Conservation (phyloP, 1,140 invertebrate genomes). For the Aphelenchoides fujianensis region DNA sequence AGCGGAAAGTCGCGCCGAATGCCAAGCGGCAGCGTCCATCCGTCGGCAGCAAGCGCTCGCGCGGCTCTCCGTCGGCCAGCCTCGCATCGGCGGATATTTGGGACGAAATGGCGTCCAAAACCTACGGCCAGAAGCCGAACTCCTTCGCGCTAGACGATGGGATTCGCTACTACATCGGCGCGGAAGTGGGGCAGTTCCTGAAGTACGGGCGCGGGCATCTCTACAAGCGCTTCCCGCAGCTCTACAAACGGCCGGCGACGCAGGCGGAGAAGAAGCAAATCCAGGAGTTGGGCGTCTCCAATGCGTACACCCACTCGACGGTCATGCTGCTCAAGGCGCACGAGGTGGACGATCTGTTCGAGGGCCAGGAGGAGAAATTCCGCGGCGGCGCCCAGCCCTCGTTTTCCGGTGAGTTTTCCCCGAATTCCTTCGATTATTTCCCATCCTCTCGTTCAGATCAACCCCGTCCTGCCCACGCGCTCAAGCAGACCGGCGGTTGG, state of each 20-base stretch:
- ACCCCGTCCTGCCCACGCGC: not conserved
- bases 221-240: constrained; percentile 96
- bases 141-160: constrained; percentile 94
- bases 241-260: constrained; percentile 87
- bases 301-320: constrained; percentile 54
- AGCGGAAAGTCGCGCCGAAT: too few species aligned
- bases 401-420: not conserved
- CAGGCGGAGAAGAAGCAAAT: constrained; percentile 93
- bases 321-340: constrained; percentile 66
- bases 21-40: too few species aligned
- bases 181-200: constrained; percentile 93
- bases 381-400: constrained; percentile 73
- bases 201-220: constrained; percentile 92
- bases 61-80: too few species aligned
- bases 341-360: constrained; percentile 97
- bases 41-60: too few species aligned
- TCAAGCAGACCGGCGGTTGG: not conserved
- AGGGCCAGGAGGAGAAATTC: constrained; percentile 96
- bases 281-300: constrained; percentile 74
- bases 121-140: constrained; percentile 94
- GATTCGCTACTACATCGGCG: constrained; percentile 96
- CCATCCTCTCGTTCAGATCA: not conserved
- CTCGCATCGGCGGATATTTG: too few species aligned
- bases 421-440: not conserved
- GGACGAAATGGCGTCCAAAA: constrained; percentile 65